Conservation (phyloP, 2,888 invertebrate species). For the Tuberolachnus salignus region DNA sequence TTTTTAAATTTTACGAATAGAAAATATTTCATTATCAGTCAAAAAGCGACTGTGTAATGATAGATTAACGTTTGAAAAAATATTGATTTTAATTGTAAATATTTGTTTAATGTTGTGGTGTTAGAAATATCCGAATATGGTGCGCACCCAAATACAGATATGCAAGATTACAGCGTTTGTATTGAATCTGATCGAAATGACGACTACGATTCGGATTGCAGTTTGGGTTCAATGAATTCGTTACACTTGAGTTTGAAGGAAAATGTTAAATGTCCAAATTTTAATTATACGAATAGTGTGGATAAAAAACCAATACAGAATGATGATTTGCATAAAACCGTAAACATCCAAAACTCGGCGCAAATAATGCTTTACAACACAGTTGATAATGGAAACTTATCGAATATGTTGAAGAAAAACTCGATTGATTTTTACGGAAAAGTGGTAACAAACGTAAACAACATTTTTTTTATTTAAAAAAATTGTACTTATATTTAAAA, state of each 20-base stretch:
- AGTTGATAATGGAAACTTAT: neutral
- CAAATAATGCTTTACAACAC: neutral
- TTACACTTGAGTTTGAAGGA: neutral
- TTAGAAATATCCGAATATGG: no score
- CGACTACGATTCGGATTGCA: conserved; percentile 13
- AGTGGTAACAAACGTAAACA: neutral
- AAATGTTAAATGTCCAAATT: neutral
- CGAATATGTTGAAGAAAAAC: neutral
- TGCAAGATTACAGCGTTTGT: neutral
- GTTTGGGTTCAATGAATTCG: conserved; percentile 11
- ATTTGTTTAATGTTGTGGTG: no score
- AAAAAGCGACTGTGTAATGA: no score
- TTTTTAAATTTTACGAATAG: no score
- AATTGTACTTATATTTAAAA: no score
- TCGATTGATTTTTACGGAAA: neutral
- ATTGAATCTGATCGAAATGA: neutral
- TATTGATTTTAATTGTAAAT: no score
- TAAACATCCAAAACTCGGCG: neutral
- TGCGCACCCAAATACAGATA: neutral
- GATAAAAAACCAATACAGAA: neutral
- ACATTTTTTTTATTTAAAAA: no score
- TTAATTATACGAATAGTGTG: neutral
- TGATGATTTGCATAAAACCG: neutral
- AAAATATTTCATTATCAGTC: no score
- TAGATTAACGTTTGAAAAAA: no score